phyloP scores from a whole-genome alignment of 2,797 vertebrate genomes.

The Sebastes matsubarae region DNA sequence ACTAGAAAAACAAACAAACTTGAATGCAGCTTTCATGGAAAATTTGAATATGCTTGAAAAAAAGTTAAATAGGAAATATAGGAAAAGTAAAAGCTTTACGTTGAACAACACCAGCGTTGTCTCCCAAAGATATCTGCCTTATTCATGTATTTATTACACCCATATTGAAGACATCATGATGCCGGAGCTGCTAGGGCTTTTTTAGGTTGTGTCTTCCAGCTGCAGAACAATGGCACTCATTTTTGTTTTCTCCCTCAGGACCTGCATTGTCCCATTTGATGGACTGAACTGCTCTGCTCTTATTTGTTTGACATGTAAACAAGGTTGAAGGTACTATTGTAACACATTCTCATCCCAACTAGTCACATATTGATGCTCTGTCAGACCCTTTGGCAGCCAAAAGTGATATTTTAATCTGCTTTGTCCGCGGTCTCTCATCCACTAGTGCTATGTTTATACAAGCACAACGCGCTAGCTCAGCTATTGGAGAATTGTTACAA shows the following conservation, averaged over 20 bases:
- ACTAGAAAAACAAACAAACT: too few relatives aligned
- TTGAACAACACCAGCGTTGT: background rate
- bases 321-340: too few relatives aligned
- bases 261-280: background rate
- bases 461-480: too few relatives aligned
- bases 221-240: background rate
- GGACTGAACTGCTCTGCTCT: background rate
- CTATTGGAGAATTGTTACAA: too few relatives aligned
- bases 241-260: background rate
- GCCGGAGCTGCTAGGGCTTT: background rate
- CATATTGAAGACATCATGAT: background rate
- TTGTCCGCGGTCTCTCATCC: too few relatives aligned
- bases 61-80: background rate
- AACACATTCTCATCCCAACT: too few relatives aligned
- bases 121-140: background rate
- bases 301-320: background rate
- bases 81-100: background rate
- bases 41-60: background rate
- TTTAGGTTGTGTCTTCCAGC: background rate
- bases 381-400: too few relatives aligned
- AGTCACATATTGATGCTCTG: too few relatives aligned
- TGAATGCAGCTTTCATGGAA: background rate
- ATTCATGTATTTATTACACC: background rate
- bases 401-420: too few relatives aligned
- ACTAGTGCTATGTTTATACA: too few relatives aligned